Evolutionary conservation across 2,888 invertebrate genomes (phyloP).

Genomic region (Orthosia gracilis): DNA sequence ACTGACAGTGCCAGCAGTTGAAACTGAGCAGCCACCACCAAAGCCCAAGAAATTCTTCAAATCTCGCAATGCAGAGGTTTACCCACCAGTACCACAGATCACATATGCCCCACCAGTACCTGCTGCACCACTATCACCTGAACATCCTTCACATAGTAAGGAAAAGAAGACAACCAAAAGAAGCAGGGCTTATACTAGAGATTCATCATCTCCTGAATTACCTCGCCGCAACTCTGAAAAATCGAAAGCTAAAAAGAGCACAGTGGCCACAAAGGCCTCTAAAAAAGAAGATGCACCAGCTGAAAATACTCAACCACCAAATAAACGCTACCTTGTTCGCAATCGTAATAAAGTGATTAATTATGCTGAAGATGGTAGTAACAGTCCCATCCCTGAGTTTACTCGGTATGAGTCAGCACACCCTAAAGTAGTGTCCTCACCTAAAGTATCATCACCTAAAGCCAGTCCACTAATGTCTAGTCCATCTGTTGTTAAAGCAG

Average conservation of each 20-base stretch:
- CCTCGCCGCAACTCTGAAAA: conserved; percentile 87
- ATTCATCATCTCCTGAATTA: conserved; percentile 88
- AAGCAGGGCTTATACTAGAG: conserved; percentile 84
- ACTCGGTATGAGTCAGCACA: conserved; percentile 81
- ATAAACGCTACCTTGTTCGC: conserved; percentile 89
- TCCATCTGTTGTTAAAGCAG: conserved; percentile 82
- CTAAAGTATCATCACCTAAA: conserved; percentile 86
- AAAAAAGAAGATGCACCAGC: conserved; percentile 84
- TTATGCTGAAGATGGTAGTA: conserved; percentile 92
- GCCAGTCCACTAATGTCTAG: conserved; percentile 85
- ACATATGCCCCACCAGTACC: conserved; percentile 89
- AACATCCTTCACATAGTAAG: conserved; percentile 84
- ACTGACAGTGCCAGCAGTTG: conserved; percentile 89
- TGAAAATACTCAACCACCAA: conserved; percentile 87
- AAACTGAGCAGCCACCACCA: conserved; percentile 90
- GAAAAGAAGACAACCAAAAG: conserved; percentile 85
- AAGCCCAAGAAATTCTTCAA: conserved; percentile 98
- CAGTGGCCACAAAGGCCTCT: conserved; percentile 85
- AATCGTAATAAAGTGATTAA: conserved; percentile 92
- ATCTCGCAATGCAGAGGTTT: conserved; percentile 94
- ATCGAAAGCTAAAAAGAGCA: conserved; percentile 83
- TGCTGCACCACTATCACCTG: conserved; percentile 86
- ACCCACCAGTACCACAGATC: conserved; percentile 90
- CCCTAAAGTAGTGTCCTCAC: conserved; percentile 70
- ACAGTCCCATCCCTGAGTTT: conserved; percentile 89